Conservation (phyloP, 2,888 invertebrate species). For the Acanthosoma haemorrhoidale region DNA sequence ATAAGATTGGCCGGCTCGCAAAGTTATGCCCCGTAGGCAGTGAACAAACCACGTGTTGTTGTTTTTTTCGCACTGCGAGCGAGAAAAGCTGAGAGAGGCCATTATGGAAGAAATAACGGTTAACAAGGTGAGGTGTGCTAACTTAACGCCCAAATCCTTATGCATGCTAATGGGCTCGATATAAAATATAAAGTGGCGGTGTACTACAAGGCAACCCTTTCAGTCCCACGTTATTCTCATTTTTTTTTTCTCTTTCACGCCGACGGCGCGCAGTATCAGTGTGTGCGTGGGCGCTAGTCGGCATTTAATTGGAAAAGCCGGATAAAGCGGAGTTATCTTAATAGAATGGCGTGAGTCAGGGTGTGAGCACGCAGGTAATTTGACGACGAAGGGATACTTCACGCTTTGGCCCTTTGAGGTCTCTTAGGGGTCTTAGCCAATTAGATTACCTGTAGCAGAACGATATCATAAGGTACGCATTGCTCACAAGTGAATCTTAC, state of each 20-base stretch:
- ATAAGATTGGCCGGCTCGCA: background rate
- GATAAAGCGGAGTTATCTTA: background rate
- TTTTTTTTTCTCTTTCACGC: no score
- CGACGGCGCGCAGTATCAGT: no score
- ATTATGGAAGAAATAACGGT: background rate
- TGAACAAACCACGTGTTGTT: background rate
- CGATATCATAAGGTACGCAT: no score
- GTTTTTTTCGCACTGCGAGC: background rate
- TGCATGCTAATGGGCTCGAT: background rate
- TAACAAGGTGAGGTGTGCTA: background rate
- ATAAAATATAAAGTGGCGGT: background rate
- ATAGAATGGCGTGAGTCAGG: constrained; percentile 6
- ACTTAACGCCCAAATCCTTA: background rate
- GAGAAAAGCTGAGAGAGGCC: background rate
- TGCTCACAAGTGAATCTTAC: no score
- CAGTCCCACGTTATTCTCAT: background rate
- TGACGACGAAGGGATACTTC: no score
- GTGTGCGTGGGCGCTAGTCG: background rate
- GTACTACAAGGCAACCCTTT: background rate
- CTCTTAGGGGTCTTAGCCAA: no score
- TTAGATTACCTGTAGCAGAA: no score
- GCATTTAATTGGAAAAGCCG: no score
- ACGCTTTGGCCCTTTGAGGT: no score
- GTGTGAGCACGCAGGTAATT: background rate
- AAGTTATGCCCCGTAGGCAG: constrained; percentile 1